Conservation (phyloP, 1,140 invertebrate species). For the Uloborus diversus region DNA sequence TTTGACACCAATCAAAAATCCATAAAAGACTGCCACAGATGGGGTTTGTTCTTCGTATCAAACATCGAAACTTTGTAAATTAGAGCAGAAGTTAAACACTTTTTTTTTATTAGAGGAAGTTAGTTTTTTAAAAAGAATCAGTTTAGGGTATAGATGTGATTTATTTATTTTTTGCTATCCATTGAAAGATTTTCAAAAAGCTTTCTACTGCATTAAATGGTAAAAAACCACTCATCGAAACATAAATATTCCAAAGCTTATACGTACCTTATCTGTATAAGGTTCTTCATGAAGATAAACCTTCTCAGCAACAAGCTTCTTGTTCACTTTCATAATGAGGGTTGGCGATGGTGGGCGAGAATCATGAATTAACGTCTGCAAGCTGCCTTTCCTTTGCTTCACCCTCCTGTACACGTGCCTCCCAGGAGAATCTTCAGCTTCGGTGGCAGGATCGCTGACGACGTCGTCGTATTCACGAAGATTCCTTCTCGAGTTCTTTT, state of each 20-base stretch:
- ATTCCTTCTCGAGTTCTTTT: conserved; percentile 20
- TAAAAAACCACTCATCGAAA: neutral
- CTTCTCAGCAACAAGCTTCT: conserved; percentile 65
- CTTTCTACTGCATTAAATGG: neutral
- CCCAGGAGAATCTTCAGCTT: conserved; percentile 47
- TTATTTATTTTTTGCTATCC: too few relatives aligned
- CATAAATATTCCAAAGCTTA: too few relatives aligned
- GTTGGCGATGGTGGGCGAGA: conserved; percentile 23
- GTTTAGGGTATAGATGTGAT: too few relatives aligned
- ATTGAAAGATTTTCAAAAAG: neutral
- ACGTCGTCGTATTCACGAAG: conserved; percentile 41
- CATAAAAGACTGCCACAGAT: too few relatives aligned
- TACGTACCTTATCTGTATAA: conserved; percentile 64
- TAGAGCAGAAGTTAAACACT: too few relatives aligned
- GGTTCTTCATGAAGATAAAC: conserved; percentile 65
- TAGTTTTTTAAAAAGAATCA: too few relatives aligned
- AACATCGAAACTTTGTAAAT: too few relatives aligned
- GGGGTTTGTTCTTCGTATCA: too few relatives aligned
- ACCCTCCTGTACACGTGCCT: conserved; percentile 33
- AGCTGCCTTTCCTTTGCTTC: conserved; percentile 49
- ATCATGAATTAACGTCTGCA: conserved; percentile 41
- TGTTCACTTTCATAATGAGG: conserved; percentile 47
- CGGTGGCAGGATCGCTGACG: conserved; percentile 39
- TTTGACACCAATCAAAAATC: too few relatives aligned
- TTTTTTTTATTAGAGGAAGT: too few relatives aligned